phyloP scores from a whole-genome alignment of 2,113 vertebrate genomes.

The Lepisosteus osseus region DNA sequence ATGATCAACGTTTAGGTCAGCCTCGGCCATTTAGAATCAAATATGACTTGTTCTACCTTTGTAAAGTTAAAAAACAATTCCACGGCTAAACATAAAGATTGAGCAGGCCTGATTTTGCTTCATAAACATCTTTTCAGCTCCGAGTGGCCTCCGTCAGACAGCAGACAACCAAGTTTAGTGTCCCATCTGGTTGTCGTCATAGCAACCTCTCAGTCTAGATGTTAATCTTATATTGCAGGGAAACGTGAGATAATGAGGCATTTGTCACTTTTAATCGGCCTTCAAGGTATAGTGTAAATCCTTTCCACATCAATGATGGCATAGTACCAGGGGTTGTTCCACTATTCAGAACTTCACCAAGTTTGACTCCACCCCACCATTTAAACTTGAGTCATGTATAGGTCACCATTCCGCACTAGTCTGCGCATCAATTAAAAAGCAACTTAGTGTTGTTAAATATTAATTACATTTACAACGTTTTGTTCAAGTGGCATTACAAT shows the following conservation, averaged over 20 bases:
- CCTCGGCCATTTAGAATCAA: slow-evolving; percentile 28
- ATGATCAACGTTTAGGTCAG: slow-evolving; percentile 40
- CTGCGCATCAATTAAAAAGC: too few species aligned
- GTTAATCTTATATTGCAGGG: slow-evolving; percentile 25
- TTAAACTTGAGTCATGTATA: too few species aligned
- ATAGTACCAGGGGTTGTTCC: background rate
- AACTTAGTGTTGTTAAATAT: too few species aligned
- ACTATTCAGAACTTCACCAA: background rate
- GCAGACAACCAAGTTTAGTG: slow-evolving; percentile 12
- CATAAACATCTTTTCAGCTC: slow-evolving; percentile 40
- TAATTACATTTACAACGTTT: too few species aligned
- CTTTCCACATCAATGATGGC: slow-evolving; percentile 24
- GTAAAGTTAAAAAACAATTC: slow-evolving; percentile 36
- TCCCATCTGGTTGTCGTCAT: slow-evolving; percentile 5
- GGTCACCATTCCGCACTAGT: too few species aligned
- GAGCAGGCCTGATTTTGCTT: slow-evolving; percentile 18
- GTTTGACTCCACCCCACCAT: too few species aligned
- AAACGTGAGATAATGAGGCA: slow-evolving; percentile 34
- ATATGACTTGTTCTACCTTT: slow-evolving; percentile 33
- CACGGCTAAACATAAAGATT: slow-evolving; percentile 30
- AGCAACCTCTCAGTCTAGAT: slow-evolving; percentile 26
- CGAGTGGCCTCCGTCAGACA: slow-evolving; percentile 33
- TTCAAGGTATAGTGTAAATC: slow-evolving; percentile 12
- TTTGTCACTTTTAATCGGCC: slow-evolving; percentile 26
- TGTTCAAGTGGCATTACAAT: too few species aligned